Base-by-base conservation (phyloP, 2,888 invertebrate species). In the Trachelus iudaicus region DNA sequence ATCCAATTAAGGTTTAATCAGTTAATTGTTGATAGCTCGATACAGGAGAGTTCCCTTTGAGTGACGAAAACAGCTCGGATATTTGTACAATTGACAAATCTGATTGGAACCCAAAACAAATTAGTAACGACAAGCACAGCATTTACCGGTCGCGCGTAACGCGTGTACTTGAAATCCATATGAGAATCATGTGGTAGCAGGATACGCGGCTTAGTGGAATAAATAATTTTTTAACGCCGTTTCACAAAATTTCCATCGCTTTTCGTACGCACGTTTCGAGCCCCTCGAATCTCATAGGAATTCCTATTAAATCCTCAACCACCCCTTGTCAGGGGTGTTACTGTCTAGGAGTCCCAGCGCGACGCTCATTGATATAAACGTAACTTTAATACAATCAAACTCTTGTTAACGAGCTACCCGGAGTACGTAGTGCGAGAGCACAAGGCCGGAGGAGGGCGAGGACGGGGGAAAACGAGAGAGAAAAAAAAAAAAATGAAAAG, bases 1-100 rank as follows among this genome's bases (percentile, higher is more conserved):
- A 83, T 84, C 79, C 81, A 85, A 85, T 88, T 84, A 84, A 85
- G 79, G 82, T 84, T 82, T 83, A 84, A 87, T 87, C 83, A 83
- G 81, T 78, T 82, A 83, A 86, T 85, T 80, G 83, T 82, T 80
- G 80, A 80, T 81, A 81, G 81, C 73, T 33, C 68, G 73, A 40
- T 40, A 40, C 40, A 40, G 30, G 68, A 69, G 34, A 69, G 34
- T 40, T 40, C 56, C 77, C 34, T 76, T 80, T 77, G 71, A 71
- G 71, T 71, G 71, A 12, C 71, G n/a, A 33, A 30, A 40, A 40
- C 40, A 40, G 40, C 15, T 15, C 15, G 40, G 31, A 11, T 33
- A 33, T 71, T 71, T 71, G 71, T 71, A 33, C 71, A 71, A 31
- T n/a, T 79, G 80, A 79, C 77, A 74, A 78, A 81, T 83, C 81